Evolutionary conservation across 2,888 invertebrate genomes (phyloP).

Genomic region (Nomada lathburiana): DNA sequence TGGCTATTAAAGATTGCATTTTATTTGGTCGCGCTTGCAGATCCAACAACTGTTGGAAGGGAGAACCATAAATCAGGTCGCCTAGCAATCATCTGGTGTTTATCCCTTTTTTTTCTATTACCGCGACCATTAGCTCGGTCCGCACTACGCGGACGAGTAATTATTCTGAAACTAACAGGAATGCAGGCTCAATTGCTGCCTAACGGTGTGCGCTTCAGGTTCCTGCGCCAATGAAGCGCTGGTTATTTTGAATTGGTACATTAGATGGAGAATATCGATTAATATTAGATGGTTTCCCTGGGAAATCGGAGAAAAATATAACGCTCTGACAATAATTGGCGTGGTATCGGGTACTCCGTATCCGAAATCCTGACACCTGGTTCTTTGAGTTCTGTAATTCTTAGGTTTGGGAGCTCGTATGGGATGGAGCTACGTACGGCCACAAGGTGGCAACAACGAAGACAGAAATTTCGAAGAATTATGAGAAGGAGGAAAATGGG

Average conservation of each 20-base stretch:
- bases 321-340: too few relatives aligned
- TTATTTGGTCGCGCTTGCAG: slow-evolving; percentile 40
- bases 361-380: too few relatives aligned
- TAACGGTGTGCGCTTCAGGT: slow-evolving; percentile 48
- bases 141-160: slow-evolving; percentile 44
- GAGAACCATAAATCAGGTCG: slow-evolving; percentile 56
- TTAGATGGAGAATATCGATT: background rate
- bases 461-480: too few relatives aligned
- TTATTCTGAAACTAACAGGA: slow-evolving; percentile 59
- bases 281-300: background rate
- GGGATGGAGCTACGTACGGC: too few relatives aligned
- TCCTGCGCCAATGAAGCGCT: slow-evolving; percentile 23
- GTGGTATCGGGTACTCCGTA: too few relatives aligned
- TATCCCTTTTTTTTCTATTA: slow-evolving; percentile 56
- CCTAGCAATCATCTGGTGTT: slow-evolving; percentile 53
- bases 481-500: too few relatives aligned
- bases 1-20: slow-evolving; percentile 50
- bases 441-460: too few relatives aligned
- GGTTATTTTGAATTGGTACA: slow-evolving; percentile 27
- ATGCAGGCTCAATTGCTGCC: slow-evolving; percentile 39
- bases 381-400: too few relatives aligned
- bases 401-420: too few relatives aligned
- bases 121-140: slow-evolving; percentile 40
- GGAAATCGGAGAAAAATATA: too few relatives aligned
- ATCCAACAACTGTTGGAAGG: slow-evolving; percentile 27